Evolutionary conservation across 2,113 vertebrate genomes (phyloP).

Genomic region (Cichladusa arquata): DNA sequence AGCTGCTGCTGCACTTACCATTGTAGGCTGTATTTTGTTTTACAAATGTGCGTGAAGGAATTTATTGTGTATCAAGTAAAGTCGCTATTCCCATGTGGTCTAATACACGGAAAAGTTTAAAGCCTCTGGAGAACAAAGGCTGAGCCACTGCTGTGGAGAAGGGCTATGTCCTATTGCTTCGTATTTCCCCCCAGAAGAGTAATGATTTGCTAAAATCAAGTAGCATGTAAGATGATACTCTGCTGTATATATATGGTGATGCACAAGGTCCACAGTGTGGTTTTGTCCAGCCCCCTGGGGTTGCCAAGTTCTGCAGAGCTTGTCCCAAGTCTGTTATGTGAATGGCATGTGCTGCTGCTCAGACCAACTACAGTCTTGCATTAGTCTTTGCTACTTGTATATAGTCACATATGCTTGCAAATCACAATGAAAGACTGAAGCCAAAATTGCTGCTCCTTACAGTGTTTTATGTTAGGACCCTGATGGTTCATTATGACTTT

Average conservation of each 20-base stretch:
- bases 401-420: not conserved
- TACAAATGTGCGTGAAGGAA: not conserved
- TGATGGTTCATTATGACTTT: conserved; percentile 63
- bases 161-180: not conserved
- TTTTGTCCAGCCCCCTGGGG: not conserved
- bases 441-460: not conserved
- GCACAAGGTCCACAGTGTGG: not conserved
- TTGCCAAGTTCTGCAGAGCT: not conserved
- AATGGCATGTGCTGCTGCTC: not conserved
- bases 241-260: not conserved
- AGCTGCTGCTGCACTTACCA: not conserved
- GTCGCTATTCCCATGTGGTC: not conserved
- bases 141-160: not conserved
- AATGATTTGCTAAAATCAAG: not conserved
- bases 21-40: conserved; percentile 1
- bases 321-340: not conserved
- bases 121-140: conserved; percentile 21
- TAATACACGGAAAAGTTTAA: conserved; percentile 5
- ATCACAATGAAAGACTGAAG: not conserved
- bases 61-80: not conserved
- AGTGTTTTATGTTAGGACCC: conserved; percentile 29
- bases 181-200: not conserved
- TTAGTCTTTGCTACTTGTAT: not conserved
- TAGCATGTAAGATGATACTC: not conserved
- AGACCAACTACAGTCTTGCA: not conserved